phyloP scores from a whole-genome alignment of 1,140 invertebrate genomes.

The Philopotamus ludificatus region DNA sequence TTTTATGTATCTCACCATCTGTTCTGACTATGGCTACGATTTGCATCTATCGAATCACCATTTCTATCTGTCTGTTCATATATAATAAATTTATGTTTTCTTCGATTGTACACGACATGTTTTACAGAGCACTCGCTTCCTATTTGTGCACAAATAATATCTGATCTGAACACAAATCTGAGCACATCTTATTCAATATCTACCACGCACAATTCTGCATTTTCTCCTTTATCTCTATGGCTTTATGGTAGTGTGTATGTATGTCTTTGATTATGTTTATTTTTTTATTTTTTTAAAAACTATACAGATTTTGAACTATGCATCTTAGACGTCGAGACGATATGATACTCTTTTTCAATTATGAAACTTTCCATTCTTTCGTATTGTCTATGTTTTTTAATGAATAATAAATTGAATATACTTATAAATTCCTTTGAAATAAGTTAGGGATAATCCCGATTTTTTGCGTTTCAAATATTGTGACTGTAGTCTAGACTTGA shows the following conservation, averaged over 20 bases:
- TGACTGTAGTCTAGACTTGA: too few species aligned
- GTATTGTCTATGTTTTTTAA: too few species aligned
- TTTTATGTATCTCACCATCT: conserved; percentile 1
- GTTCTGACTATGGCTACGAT: neutral
- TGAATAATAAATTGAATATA: too few species aligned
- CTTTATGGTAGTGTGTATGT: conserved; percentile 25
- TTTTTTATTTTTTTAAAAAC: conserved; percentile 9
- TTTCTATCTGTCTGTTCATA: conserved; percentile 9
- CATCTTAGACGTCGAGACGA: too few species aligned
- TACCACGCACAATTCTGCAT: conserved; percentile 22
- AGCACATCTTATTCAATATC: conserved; percentile 17
- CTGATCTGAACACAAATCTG: conserved; percentile 11
- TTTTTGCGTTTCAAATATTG: too few species aligned
- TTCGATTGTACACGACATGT: conserved; percentile 16
- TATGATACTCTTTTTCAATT: too few species aligned
- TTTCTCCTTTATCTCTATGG: conserved; percentile 12
- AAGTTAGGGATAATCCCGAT: too few species aligned
- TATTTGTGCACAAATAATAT: conserved; percentile 18
- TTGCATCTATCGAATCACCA: conserved; percentile 17
- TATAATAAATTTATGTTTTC: conserved; percentile 4
- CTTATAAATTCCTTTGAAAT: too few species aligned
- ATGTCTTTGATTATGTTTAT: conserved; percentile 2
- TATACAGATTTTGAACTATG: too few species aligned
- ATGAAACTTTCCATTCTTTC: too few species aligned
- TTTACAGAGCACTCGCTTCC: conserved; percentile 24